These are phyloP conservation scores for Trichogramma dendrolimi DNA, from an alignment of 2,888 invertebrate species.

Conservation along the genomic window DNA sequence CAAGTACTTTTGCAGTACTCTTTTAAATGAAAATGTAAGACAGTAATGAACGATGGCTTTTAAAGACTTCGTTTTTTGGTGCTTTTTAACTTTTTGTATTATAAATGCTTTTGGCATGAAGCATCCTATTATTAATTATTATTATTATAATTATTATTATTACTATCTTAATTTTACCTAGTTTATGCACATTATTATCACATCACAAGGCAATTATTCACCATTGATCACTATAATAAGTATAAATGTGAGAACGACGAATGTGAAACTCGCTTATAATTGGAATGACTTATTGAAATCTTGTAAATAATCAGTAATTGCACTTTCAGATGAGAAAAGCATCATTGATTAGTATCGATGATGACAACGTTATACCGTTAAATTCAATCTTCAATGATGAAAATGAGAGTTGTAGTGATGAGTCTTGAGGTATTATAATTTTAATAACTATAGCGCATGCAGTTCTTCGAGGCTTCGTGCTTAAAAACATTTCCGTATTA, in stretches of 20 bases:
- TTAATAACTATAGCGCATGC: too few species aligned
- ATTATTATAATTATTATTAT: neutral
- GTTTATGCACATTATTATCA: conserved; percentile 1
- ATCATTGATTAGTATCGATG: conserved; percentile 45
- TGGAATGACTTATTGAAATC: neutral
- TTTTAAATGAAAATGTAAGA: too few species aligned
- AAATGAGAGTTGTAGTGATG: conserved; percentile 30
- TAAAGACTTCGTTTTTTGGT: too few species aligned
- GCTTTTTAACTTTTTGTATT: too few species aligned
- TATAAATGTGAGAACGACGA: neutral
- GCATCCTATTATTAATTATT: neutral
- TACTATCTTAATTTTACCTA: neutral
- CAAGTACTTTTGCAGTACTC: too few species aligned
- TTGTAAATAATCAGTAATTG: conserved; percentile 28
- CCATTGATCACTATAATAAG: neutral
- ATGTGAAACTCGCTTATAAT: neutral
- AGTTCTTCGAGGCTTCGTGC: too few species aligned
- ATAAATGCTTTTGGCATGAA: too few species aligned
- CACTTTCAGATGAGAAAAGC: conserved; percentile 44
- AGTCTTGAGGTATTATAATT: too few species aligned
- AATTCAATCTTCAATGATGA: conserved; percentile 43
- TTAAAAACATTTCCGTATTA: too few species aligned
- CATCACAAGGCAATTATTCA: neutral
- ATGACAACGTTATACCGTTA: conserved; percentile 47
- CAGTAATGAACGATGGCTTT: too few species aligned